Conservation (phyloP, 1,140 invertebrate genomes). For the Brachystomella parvula region DNA sequence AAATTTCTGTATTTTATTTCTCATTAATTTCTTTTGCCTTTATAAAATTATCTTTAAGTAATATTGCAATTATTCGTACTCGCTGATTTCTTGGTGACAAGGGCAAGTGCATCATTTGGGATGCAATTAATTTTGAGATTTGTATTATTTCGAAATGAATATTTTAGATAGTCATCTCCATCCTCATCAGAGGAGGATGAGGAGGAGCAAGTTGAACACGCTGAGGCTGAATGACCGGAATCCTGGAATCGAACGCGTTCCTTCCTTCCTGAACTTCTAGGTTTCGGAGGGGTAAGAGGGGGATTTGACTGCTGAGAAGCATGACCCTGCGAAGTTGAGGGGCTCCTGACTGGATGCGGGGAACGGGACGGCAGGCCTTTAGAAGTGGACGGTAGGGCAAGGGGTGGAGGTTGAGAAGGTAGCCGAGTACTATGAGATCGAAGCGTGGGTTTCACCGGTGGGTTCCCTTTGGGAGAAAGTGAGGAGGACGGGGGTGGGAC, state of each 20-base stretch:
- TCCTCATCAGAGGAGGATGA: conserved; percentile 4
- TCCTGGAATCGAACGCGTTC: conserved; percentile 1
- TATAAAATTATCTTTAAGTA: too few relatives aligned
- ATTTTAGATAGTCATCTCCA: neutral
- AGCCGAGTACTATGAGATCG: neutral
- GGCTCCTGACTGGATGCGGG: neutral
- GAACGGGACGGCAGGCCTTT: neutral
- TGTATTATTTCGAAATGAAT: neutral
- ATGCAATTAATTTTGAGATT: neutral
- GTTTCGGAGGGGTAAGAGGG: neutral
- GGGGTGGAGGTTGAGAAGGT: neutral
- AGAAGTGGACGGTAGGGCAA: neutral
- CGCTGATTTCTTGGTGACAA: conserved; percentile 4
- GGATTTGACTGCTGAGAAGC: too few relatives aligned
- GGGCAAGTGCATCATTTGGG: neutral
- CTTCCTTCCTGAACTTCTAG: neutral
- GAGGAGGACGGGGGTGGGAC: conserved; percentile 4
- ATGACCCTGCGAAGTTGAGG: too few relatives aligned
- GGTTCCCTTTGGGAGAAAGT: neutral
- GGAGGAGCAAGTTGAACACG: conserved; percentile 8
- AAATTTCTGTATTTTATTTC: too few relatives aligned
- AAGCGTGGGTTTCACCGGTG: neutral
- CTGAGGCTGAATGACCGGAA: neutral
- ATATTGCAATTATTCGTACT: neutral
- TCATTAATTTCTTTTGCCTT: neutral